Evolutionary conservation across 2,888 invertebrate genomes (phyloP).

Genomic region (Dioctria linearis): DNA sequence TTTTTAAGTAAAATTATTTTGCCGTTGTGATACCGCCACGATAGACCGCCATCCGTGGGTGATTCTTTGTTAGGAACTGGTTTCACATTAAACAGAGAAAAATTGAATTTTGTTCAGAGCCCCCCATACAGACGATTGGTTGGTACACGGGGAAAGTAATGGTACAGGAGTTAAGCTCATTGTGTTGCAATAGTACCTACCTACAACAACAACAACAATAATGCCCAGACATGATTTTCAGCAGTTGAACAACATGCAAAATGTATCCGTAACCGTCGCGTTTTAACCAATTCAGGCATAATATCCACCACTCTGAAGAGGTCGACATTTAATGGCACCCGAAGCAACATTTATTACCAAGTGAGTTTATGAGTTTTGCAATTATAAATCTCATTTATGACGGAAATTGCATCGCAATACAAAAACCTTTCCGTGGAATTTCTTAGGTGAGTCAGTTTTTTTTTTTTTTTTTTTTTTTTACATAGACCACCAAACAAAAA

Average conservation of each 20-base stretch:
- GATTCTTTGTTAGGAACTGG: constrained; percentile 60
- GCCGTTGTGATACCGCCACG: constrained; percentile 36
- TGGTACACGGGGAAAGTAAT: not conserved
- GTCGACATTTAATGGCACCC: not conserved
- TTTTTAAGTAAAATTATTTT: no score
- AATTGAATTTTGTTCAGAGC: constrained; percentile 23
- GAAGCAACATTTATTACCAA: not conserved
- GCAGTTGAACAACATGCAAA: not conserved
- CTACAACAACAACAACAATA: not conserved
- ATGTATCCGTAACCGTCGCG: not conserved
- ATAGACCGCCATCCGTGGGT: constrained; percentile 56
- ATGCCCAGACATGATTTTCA: constrained; percentile 9
- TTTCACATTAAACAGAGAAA: constrained; percentile 51
- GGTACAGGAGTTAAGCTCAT: not conserved
- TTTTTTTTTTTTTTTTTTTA: no score
- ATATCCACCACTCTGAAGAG: not conserved
- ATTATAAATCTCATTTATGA: no score
- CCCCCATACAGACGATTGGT: not conserved
- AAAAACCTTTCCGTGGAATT: no score
- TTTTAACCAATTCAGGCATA: not conserved
- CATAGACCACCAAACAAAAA: no score
- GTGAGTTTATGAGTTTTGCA: no score
- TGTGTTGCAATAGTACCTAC: constrained; percentile 3
- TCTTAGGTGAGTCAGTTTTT: no score
- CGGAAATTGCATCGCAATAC: no score